Conservation (phyloP, 2,797 vertebrate genomes). For the Callimico goeldii region DNA sequence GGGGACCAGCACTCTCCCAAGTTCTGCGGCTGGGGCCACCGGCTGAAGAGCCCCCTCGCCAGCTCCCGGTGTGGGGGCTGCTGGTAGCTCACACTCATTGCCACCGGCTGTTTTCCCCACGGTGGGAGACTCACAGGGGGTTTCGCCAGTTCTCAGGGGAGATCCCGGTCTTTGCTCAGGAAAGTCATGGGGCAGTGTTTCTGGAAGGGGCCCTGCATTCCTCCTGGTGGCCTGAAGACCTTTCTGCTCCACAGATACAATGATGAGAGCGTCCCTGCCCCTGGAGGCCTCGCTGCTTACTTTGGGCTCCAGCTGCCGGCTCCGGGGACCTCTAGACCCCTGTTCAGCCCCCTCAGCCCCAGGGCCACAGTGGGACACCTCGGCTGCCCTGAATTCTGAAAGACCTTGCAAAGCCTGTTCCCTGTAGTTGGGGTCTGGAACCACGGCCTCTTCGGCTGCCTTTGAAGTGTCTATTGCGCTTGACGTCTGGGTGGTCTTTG, state of each 20-base stretch:
- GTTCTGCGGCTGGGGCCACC: not conserved
- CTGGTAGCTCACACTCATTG: conserved; percentile 1
- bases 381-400: not conserved
- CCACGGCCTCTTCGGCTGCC: not conserved
- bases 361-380: not conserved
- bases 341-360: not conserved
- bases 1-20: not conserved
- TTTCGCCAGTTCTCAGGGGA: not conserved
- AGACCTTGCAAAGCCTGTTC: conserved; percentile 26
- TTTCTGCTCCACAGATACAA: conserved; percentile 75
- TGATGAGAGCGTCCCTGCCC: conserved; percentile 66
- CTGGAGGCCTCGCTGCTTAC: not conserved
- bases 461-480: not conserved
- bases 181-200: not conserved
- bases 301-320: not conserved
- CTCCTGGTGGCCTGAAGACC: conserved; percentile 70
- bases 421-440: conserved; percentile 6
- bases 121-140: not conserved
- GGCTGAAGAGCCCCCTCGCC: not conserved
- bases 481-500: conserved; percentile 45
- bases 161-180: conserved; percentile 9
- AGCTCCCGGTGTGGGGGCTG: not conserved
- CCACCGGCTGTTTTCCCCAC: not conserved
- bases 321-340: not conserved
- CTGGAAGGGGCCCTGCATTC: conserved; percentile 21